Evolutionary conservation across 2,888 invertebrate genomes (phyloP).

Genomic region (Synergus umbraculus): DNA sequence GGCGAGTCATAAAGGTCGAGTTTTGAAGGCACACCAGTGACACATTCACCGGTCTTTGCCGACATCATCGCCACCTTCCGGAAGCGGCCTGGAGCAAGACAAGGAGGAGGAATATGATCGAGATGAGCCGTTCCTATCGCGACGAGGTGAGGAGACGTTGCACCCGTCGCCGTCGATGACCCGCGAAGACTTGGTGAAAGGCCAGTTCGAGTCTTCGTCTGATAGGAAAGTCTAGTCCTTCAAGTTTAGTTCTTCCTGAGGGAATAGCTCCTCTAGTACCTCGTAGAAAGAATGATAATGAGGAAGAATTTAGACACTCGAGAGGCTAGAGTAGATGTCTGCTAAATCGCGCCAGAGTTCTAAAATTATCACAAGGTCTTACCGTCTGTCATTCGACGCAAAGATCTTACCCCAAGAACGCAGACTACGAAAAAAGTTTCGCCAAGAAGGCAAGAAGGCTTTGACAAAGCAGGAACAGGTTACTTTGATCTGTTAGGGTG

Average conservation of each 20-base stretch:
- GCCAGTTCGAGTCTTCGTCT: neutral
- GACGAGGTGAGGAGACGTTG: conserved; percentile 51
- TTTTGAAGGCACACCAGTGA: conserved; percentile 41
- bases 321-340: neutral
- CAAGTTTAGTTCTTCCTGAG: neutral
- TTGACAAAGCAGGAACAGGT: neutral
- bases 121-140: conserved; percentile 41
- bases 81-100: conserved; percentile 5
- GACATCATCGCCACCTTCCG: conserved; percentile 26
- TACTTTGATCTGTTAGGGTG: conserved; percentile 19
- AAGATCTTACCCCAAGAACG: neutral
- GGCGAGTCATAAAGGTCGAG: conserved; percentile 58
- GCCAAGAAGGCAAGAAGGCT: neutral
- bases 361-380: neutral
- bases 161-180: conserved; percentile 42
- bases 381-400: neutral
- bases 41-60: conserved; percentile 27
- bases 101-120: conserved; percentile 13
- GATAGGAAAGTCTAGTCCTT: neutral
- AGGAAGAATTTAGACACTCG: neutral
- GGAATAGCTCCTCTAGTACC: neutral
- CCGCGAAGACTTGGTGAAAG: neutral
- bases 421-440: neutral
- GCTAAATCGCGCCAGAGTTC: neutral
- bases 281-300: neutral